These are phyloP conservation scores for Pogonocherus hispidulus DNA, from an alignment of 2,888 invertebrate genomes.

Conservation along the genomic window DNA sequence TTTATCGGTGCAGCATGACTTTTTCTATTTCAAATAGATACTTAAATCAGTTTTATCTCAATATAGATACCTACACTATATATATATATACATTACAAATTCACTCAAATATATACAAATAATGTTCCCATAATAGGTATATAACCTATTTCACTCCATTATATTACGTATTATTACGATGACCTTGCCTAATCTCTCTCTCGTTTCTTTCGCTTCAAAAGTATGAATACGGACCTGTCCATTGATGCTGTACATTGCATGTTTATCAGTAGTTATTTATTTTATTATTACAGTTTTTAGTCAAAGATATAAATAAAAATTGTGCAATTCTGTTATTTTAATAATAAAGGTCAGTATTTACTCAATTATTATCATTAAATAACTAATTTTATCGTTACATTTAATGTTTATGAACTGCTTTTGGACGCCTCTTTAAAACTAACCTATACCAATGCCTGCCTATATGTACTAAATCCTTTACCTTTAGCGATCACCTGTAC, in stretches of 20 bases:
- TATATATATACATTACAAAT: no score
- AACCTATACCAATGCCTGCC: neutral
- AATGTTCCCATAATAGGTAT: no score
- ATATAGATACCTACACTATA: no score
- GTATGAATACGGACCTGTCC: constrained; percentile 8
- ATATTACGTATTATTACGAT: neutral
- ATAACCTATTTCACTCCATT: no score
- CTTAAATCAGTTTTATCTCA: no score
- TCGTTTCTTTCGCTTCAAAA: neutral
- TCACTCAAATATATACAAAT: no score
- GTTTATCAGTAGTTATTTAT: constrained; percentile 1
- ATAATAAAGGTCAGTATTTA: neutral
- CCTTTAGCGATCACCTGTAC: no score
- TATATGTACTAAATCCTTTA: no score
- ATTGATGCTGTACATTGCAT: neutral
- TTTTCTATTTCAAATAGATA: no score
- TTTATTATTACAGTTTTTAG: neutral
- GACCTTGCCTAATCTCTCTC: constrained; percentile 9
- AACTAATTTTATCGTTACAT: neutral
- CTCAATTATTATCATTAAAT: neutral
- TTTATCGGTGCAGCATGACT: no score
- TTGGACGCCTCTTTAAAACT: neutral
- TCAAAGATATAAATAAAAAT: neutral
- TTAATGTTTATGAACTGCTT: neutral
- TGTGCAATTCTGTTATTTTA: neutral